Evolutionary conservation across 2,113 vertebrate species (phyloP), one percentile per base, ranked within the genome.

Genomic region (Gobio gobio): DNA sequence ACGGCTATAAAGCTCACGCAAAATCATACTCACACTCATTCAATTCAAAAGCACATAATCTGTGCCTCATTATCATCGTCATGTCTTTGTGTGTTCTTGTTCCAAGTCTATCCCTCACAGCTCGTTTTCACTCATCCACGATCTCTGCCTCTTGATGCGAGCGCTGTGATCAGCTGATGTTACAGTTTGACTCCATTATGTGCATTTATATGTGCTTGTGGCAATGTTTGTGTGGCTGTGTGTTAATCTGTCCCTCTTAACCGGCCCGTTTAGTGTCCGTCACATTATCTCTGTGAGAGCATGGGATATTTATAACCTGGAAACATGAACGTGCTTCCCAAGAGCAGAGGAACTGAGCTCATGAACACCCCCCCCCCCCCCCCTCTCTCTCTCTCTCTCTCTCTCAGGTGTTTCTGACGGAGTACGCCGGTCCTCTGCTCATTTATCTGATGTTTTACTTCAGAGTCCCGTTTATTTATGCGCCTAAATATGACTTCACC

Each of bases 361-460:
- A 13, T 29, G 59, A 63, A 7, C 14, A 0, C 26, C 0, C 29
- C 29, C 2, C 45, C 10, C 45, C 10, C 45, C 10, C 12, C 13
- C 47, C 13, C 47, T 13, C 51, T 16, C 5, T 8, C 13, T 16
- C 2, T 1, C 6, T 18, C 1, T 76, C 5, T 72, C 14, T 72
- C 66, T 64, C 43, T 1, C 90, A 98, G 97, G 97, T 98, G 73
- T 98, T 98, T 89, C 93, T 98, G 87, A 98, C 97, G 0, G 97
- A 98, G 87, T 98, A 98, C 0, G 95, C 95, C 0, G 97, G 97
- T 1, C 97, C 97, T 0, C 93, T 98, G 10, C 91, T 97, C 89
- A 96, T 98, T 87, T 98, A 98, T 83, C 93, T 98, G 89, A 93
- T 97, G 90, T 97, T 98, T 90, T 98, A 98, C 91, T 97, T 97